A percentile compares a stretch with the other conserved stretches of the same genome.
Conservation (phyloP, 2,888 invertebrate species). For the Ornithoptera priamus region DNA sequence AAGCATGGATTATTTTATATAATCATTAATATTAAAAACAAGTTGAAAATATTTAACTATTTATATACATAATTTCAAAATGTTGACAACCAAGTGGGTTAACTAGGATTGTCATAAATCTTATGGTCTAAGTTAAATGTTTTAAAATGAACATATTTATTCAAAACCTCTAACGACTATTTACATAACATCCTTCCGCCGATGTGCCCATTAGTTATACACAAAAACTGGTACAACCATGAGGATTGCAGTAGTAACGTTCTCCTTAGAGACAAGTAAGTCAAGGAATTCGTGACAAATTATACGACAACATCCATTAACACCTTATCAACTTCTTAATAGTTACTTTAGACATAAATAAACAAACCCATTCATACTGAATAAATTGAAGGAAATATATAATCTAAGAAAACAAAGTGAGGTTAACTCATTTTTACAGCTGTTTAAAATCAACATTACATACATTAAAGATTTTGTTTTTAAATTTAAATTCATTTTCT, state of each 20-base stretch:
- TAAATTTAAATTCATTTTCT: not conserved
- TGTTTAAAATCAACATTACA: constrained; percentile 2
- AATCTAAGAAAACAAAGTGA: not conserved
- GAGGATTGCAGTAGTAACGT: not conserved
- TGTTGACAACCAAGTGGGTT: not conserved
- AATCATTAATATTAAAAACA: too few species aligned
- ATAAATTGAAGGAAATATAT: not conserved
- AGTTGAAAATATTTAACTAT: too few species aligned
- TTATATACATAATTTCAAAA: not conserved
- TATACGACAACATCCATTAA: constrained; percentile 15
- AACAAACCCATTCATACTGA: constrained; percentile 4
- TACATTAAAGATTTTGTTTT: not conserved
- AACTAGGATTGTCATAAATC: not conserved
- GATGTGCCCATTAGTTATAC: constrained; percentile 5
- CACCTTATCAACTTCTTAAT: constrained; percentile 8
- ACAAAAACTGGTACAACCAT: constrained; percentile 23
- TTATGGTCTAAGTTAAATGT: not conserved
- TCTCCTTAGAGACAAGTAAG: constrained; percentile 15
- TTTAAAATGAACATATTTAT: not conserved
- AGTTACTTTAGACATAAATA: constrained; percentile 3
- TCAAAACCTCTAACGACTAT: not conserved
- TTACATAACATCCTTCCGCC: not conserved
- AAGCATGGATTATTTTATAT: too few species aligned
- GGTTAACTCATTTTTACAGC: not conserved
- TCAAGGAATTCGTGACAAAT: constrained; percentile 26